Conservation (phyloP, 1,140 invertebrate genomes). For the Listronotus oregonensis region DNA sequence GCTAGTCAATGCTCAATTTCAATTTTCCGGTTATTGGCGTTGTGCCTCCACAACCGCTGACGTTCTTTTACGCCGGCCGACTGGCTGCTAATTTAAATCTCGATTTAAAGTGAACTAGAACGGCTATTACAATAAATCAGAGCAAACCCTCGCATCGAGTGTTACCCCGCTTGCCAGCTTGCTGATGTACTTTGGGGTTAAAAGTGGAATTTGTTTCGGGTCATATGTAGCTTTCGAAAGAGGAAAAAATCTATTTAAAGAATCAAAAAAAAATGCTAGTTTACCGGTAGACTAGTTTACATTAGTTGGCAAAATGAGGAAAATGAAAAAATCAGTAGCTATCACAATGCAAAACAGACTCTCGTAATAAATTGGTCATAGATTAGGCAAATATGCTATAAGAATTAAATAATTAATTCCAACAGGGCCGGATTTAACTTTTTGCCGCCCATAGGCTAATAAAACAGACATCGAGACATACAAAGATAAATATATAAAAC, state of each 20-base stretch:
- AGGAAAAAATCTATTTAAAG: not conserved
- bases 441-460: too few species aligned
- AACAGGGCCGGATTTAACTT: too few species aligned
- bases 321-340: too few species aligned
- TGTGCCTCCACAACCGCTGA: conserved; percentile 33
- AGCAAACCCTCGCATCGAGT: conserved; percentile 42
- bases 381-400: too few species aligned
- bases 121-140: conserved; percentile 53
- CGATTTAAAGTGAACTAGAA: conserved; percentile 51
- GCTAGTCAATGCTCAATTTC: conserved; percentile 42
- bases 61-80: conserved; percentile 37
- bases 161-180: conserved; percentile 13
- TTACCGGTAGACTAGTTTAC: too few species aligned
- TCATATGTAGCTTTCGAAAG: conserved; percentile 5
- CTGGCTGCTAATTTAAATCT: conserved; percentile 52
- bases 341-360: too few species aligned
- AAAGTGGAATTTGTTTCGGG: conserved; percentile 27
- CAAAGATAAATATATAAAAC: too few species aligned
- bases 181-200: conserved; percentile 25
- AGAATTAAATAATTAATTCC: too few species aligned
- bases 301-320: too few species aligned
- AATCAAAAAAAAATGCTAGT: too few species aligned
- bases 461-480: too few species aligned
- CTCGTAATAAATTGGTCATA: too few species aligned
- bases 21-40: conserved; percentile 53